Conservation (phyloP, 2,888 invertebrate genomes). For the Lasioglossum oenotherae region DNA sequence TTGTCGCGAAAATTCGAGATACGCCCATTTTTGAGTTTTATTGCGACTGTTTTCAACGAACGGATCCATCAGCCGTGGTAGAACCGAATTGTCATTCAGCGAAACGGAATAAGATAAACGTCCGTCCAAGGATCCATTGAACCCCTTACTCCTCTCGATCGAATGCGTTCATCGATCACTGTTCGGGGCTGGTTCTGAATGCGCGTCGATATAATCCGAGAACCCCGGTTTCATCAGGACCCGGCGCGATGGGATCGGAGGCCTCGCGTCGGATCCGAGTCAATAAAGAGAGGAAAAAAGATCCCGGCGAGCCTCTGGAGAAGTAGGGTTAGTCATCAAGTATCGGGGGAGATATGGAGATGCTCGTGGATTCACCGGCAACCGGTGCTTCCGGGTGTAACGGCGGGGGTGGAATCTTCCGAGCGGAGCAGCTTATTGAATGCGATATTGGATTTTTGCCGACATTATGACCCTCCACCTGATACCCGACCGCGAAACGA, state of each 20-base stretch:
- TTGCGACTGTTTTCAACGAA: not conserved
- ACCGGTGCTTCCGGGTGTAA: constrained; percentile 33
- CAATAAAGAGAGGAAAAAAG: constrained; percentile 57
- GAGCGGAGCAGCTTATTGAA: constrained; percentile 79
- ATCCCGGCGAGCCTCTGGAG: not conserved
- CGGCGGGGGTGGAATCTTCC: constrained; percentile 57
- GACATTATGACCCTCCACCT: constrained; percentile 75
- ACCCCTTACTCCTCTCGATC: not conserved
- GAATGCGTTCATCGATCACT: constrained; percentile 1
- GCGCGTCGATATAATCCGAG: constrained; percentile 36
- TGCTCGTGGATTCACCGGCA: constrained; percentile 51
- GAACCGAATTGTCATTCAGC: not conserved
- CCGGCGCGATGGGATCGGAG: constrained; percentile 38
- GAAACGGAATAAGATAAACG: not conserved
- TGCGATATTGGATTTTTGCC: constrained; percentile 82
- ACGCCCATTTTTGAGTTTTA: not conserved
- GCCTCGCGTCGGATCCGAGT: constrained; percentile 39
- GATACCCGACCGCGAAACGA: constrained; percentile 81
- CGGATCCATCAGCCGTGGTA: not conserved
- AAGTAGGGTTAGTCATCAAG: constrained; percentile 58
- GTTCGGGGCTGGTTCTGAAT: not conserved
- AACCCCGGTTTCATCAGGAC: constrained; percentile 31
- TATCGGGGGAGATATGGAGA: constrained; percentile 37
- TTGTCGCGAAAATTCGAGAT: not conserved
- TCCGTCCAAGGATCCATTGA: not conserved